Base-by-base conservation (phyloP, 1,140 invertebrate genomes). In the Bilobella aurantiaca region DNA sequence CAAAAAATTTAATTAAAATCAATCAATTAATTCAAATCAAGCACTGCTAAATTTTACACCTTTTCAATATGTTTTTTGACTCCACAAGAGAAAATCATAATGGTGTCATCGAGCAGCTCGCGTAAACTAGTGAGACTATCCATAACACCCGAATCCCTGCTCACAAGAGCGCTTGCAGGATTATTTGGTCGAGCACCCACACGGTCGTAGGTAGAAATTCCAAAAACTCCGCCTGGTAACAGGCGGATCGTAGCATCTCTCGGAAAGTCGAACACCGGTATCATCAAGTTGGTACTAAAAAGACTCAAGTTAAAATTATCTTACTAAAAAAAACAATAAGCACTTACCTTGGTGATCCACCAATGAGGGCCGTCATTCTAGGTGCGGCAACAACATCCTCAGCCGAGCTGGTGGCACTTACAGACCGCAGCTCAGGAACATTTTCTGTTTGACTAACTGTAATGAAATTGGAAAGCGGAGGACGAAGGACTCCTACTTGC, bases 1-100 rank as follows among this genome's bases (percentile, higher is more conserved):
- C 18, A 23, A 56, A 28, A 60, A 62, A 46, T 21, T 27, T 49
- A 12, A 65, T 56, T 60, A 25, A 1, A 34, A 31, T 42, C 21
- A 47, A 42, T 29, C n/a, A 53, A 47, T 62, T 60, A 21, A 60
- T 73, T 0, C 75, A 77, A 49, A 58, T 5, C 12, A 59, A 58
- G 42, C 31, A 8, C 56, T 58, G 58, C 8, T 30, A 21, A 34
- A 3, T 56, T 59, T 59, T 14, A 27, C 30, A 87, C 85, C 79
- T 87, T 88, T 25, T 82, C 83, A 8, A 88, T 78, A 71, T 88
- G 85, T 73, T 86, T 86, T 71, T 87, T 84, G 14, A 85, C 86
- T 29, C 82, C 79, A 53, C 82, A 80, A 62, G 86, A 82, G 70
- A 87, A 89, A 60, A 89, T 78, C 0, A 87, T 76, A 16, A 89